These are phyloP conservation scores for Ameiurus melas DNA, from an alignment of 2,113 vertebrate species.

Conservation along the genomic window DNA sequence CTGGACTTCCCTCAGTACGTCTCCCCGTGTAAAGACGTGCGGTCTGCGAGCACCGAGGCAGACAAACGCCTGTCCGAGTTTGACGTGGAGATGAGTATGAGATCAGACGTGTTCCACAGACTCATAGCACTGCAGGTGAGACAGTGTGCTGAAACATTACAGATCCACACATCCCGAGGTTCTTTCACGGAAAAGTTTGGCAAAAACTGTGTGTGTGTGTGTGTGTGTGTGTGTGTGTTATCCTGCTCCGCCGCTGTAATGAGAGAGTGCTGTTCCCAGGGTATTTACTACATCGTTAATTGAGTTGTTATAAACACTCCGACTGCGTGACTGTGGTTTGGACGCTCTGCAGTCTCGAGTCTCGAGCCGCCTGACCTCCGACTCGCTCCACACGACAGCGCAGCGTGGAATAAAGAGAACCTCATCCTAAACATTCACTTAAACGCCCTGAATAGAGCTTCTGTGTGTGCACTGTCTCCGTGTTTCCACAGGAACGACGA, in stretches of 20 bases:
- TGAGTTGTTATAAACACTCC: neutral
- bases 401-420: neutral
- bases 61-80: slow-evolving; percentile 92
- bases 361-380: neutral
- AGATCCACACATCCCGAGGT: neutral
- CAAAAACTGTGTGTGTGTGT: neutral
- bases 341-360: too few species aligned
- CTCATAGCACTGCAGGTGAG: slow-evolving; percentile 84
- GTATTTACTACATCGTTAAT: neutral
- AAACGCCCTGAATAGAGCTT: neutral
- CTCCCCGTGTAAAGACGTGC: slow-evolving; percentile 80
- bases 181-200: neutral
- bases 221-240: neutral
- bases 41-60: slow-evolving; percentile 89
- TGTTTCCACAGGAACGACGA: slow-evolving; percentile 77
- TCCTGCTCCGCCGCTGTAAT: neutral
- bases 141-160: neutral
- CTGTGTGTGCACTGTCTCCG: slow-evolving; percentile 22
- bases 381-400: neutral
- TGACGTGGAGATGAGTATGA: slow-evolving; percentile 93
- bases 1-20: slow-evolving; percentile 91
- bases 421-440: neutral
- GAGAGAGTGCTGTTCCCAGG: neutral
- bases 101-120: slow-evolving; percentile 86
- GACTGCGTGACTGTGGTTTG: too few species aligned